Evolutionary conservation across 2,888 invertebrate genomes (phyloP), one percentile per base, ranked within the genome.

Genomic region (Anodontia alba): DNA sequence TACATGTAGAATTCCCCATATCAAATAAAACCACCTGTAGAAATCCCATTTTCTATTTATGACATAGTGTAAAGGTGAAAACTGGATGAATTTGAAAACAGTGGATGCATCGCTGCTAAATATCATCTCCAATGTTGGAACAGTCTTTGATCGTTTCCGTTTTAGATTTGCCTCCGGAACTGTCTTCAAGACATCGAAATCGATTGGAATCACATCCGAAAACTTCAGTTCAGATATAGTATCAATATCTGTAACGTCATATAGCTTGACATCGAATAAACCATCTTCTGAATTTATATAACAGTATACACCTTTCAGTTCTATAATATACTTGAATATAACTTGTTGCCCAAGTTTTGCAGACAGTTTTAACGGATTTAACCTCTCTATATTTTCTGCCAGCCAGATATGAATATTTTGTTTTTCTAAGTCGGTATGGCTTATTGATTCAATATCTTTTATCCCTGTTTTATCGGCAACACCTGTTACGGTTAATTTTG

Each of bases 161-260:
- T 26, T 26, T 26, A 3, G 29, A 5, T 62, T 31, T 26, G 5
- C 33, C 29, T 8, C 33, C 33, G 62, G 17, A 17, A 23, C 43
- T 23, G 15, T 46, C 5, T 31, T 49, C 31, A 46, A 46, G 17
- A 42, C 42, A 29, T 57, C 54, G 43, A 31, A 31, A 36, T 46
- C 46, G 36, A 31, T 33, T 7, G 73, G 43, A 15, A 71, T 75
- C 0, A 72, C 49, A 26, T 74, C 62, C 10, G 23, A 29, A 33
- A 76, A 73, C 23, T 76, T 79, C 43, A 71, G 70, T 38, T 76
- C 68, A 8, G 78, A 51, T 54, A 79, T 54, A 23, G 76, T 42
- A 67, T 87, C 87, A 36, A 87, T 84, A 57, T 87, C 87, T 1
- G 86, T 87, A 12, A 87, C 84, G 68, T 87, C 87, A 43, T 87